Base-by-base conservation (phyloP, 2,888 invertebrate species). In the Meta bourneti region DNA sequence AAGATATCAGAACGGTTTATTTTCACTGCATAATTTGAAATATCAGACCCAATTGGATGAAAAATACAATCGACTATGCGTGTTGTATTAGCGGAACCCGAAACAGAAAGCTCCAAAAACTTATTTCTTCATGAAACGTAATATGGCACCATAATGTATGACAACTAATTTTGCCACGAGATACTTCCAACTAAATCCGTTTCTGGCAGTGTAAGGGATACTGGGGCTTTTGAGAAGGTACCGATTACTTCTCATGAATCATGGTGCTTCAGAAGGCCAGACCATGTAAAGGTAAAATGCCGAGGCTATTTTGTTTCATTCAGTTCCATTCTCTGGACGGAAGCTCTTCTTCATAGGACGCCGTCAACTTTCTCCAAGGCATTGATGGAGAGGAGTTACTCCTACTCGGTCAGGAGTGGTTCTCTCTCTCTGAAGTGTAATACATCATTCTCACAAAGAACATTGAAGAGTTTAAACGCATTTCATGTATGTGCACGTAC, bases 311-410 rank as follows among this genome's bases (percentile, higher is more conserved):
- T 19, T 72, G 72, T 72, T 54, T 78, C 51, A n/a, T n/a, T n/a
- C 52, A n/a, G 13, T 77, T 49, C 16, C n/a, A 51, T 61, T 61
- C 11, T 54, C 16, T 54, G 51, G 51, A 77, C 77, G 77, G 77
- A 77, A 77, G 77, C 77, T 34, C 49, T 78, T 52, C 6, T 49
- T 51, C 51, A 49, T n/a, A 13, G 79, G 20, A 79, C 8, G 13
- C 79, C 20, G 79, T 79, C 79, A 79, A 34, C 34, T 61, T 54
- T 20, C 79, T 79, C 11, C 54, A 13, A 54, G 79, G 54, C 79
- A 54, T 20, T 79, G 79, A 79, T 79, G 79, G 79, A 79, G 61
- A 79, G 79, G 61, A 61, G 34, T 34, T 34, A 34, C 34, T 34
- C 34, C 4, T 49, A 49, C 48, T 72, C 72, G 49, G 74, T 74